These are phyloP conservation scores for Drosophila pullipes DNA, from an alignment of 2,888 invertebrate genomes.

Conservation along the genomic window DNA sequence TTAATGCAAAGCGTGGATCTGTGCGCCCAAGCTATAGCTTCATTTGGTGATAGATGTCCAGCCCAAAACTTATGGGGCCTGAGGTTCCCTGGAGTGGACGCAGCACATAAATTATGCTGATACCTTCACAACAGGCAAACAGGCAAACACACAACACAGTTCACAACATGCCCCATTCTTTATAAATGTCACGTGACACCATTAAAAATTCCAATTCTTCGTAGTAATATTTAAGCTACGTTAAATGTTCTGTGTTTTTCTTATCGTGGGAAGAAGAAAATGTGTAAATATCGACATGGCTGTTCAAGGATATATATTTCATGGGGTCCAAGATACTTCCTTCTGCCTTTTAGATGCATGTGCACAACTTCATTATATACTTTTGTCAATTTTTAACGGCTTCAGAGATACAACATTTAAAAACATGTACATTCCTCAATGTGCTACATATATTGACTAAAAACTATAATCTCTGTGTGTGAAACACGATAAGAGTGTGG, in stretches of 20 bases:
- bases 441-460: no score
- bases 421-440: background rate
- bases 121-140: background rate
- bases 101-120: no score
- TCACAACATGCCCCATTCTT: background rate
- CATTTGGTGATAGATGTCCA: slow-evolving; percentile 20
- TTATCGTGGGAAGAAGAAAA: background rate
- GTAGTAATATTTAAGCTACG: background rate
- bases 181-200: background rate
- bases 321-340: background rate
- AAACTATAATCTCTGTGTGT: no score
- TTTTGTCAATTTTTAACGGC: background rate
- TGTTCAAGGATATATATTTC: background rate
- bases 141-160: background rate
- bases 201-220: background rate
- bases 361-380: background rate
- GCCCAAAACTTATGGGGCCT: background rate
- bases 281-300: background rate
- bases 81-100: background rate
- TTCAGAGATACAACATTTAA: background rate
- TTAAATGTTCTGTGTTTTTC: background rate
- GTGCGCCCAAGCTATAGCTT: slow-evolving; percentile 23
- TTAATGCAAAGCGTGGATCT: background rate
- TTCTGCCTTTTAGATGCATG: background rate
- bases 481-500: no score